Evolutionary conservation across 2,888 invertebrate species (phyloP), one percentile per base, ranked within the genome.

Genomic region (Reticulitermes lucifugus): DNA sequence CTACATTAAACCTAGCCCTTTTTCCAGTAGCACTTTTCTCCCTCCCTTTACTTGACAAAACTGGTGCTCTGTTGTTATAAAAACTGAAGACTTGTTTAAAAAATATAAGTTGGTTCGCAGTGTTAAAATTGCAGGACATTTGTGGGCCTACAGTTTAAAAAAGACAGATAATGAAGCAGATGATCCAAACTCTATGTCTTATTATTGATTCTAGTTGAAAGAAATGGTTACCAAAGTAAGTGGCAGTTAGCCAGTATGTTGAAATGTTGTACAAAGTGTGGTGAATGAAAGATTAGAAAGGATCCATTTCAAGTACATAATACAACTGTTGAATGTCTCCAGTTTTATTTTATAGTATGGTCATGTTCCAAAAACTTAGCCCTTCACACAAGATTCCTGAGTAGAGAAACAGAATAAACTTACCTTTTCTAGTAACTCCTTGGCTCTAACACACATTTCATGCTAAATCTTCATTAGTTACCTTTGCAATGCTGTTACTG

Each of bases 141-240:
- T 80, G 60, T 60, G 80, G 80, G 80, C 80, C 80, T 80, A 80
- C 80, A 80, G 60, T 80, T 80, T 59, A 80, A 80, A 60, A 80
- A 80, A 60, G 80, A 80, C 12, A 9, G 41, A 35, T 80, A 59
- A 80, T 59, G 80, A 80, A 41, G 60, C 60, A 80, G 80, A 80
- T 25, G 35, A 60, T 60, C 14, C 41, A 81, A 70, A 80, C 29
- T 80, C 81, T 43, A 80, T 84, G 84, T 46, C 80, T 84, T 80
- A 79, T 60, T 79, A 84, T 83, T 73, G 55, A 86, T 86, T 86
- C 84, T 86, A 86, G 86, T 86, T 86, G 71, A 84, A 81, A 81
- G 85, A 86, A 81, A 84, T 84, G 86, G 86, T 86, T 86, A 86
- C 86, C 86, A 81, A 86, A 84, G 84, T 86, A 80, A 71, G 59